These are phyloP conservation scores for Sphaeridia pumilis DNA, from an alignment of 2,888 invertebrate species.

Conservation along the genomic window DNA sequence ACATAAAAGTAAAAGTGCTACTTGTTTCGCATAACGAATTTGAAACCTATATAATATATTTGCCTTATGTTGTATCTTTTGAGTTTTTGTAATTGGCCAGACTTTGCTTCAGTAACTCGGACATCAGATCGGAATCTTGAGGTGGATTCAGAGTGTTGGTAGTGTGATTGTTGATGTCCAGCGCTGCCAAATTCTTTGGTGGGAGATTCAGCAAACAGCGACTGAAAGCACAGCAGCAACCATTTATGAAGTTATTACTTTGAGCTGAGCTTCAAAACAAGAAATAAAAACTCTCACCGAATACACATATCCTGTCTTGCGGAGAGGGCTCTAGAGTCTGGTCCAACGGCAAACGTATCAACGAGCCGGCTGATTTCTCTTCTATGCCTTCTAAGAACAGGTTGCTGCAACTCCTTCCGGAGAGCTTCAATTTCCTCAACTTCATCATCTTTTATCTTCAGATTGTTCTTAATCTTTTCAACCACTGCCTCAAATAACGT, in stretches of 20 bases:
- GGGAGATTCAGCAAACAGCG: constrained; percentile 31
- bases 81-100: constrained; percentile 20
- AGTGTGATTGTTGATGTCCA: constrained; percentile 27
- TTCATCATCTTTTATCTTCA: constrained; percentile 12
- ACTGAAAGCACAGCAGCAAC: too few species aligned
- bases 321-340: constrained; percentile 62
- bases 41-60: too few species aligned
- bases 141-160: constrained; percentile 16
- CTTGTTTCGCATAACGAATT: too few species aligned
- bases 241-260: too few species aligned
- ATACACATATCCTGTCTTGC: constrained; percentile 57
- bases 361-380: constrained; percentile 22
- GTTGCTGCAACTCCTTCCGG: constrained; percentile 37
- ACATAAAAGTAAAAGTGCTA: too few species aligned
- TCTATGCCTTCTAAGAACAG: constrained; percentile 15
- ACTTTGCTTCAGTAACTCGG: constrained; percentile 28
- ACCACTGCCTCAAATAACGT: constrained; percentile 45
- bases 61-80: too few species aligned
- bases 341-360: constrained; percentile 46
- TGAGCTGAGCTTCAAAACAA: too few species aligned
- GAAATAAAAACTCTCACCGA: neutral
- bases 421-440: constrained; percentile 22
- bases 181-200: constrained; percentile 25
- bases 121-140: constrained; percentile 25
- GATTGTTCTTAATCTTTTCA: constrained; percentile 24